phyloP scores from a whole-genome alignment of 2,797 vertebrate genomes.

The Melanotaenia parkinsoni region DNA sequence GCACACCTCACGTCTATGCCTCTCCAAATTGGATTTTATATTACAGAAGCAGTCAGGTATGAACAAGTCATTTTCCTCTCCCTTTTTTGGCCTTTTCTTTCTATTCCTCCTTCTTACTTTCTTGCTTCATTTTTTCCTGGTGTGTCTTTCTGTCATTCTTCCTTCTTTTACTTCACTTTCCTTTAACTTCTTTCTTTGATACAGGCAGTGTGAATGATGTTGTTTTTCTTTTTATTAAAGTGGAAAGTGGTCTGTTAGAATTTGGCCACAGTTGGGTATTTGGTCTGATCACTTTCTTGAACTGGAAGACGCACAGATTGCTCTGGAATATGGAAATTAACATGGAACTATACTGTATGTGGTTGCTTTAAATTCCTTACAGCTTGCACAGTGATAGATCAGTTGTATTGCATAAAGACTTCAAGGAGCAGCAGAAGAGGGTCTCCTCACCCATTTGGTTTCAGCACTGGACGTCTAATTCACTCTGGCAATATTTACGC shows the following conservation, averaged over 20 bases:
- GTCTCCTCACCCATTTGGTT: constrained; percentile 66
- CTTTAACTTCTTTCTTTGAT: constrained; percentile 14
- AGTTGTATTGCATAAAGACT: background rate
- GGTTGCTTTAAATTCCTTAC: constrained; percentile 11
- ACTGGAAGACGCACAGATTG: background rate
- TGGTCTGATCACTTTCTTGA: constrained; percentile 37
- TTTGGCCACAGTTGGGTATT: constrained; percentile 19
- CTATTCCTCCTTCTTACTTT: constrained; percentile 50
- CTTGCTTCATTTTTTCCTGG: constrained; percentile 28
- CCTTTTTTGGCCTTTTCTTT: constrained; percentile 61
- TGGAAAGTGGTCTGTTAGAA: constrained; percentile 18
- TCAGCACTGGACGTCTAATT: constrained; percentile 61
- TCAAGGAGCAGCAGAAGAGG: constrained; percentile 25
- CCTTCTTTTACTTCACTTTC: background rate
- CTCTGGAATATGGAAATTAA: constrained; percentile 34
- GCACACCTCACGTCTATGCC: constrained; percentile 69
- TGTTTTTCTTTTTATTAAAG: constrained; percentile 14
- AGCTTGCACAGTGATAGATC: background rate
- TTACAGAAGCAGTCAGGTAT: constrained; percentile 93
- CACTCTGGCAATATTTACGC: constrained; percentile 66
- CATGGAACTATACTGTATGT: constrained; percentile 26
- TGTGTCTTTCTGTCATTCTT: constrained; percentile 17
- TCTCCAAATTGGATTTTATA: constrained; percentile 97
- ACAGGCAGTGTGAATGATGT: background rate
- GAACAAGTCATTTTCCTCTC: constrained; percentile 91